Percentiles rank a stretch among this genome's conserved stretches.
Conservation (phyloP, 1,140 invertebrate genomes). For the Eriosoma lanigerum region DNA sequence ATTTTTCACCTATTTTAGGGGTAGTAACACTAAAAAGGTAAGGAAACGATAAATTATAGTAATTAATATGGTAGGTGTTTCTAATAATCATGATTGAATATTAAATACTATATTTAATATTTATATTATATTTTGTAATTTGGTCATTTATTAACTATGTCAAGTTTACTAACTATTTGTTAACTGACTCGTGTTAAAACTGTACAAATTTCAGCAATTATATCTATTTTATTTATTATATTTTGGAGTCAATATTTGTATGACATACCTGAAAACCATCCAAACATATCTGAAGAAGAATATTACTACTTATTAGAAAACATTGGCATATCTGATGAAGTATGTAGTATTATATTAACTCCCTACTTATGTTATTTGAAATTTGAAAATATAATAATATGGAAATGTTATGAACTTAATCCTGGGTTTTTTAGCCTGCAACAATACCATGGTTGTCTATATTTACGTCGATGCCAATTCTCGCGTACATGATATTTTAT, state of each 20-base stretch:
- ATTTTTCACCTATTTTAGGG: too few species aligned
- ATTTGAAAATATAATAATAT: not conserved
- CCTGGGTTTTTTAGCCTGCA: not conserved
- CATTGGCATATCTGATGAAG: not conserved
- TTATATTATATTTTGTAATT: too few species aligned
- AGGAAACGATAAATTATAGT: too few species aligned
- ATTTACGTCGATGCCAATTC: constrained; percentile 33
- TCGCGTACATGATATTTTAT: constrained; percentile 6
- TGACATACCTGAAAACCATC: constrained; percentile 32
- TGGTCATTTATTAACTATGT: not conserved
- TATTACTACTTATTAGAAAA: constrained; percentile 30
- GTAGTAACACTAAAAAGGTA: too few species aligned
- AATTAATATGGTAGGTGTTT: too few species aligned
- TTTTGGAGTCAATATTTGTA: constrained; percentile 23
- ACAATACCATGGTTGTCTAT: constrained; percentile 32
- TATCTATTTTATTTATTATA: not conserved
- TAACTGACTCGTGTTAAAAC: not conserved
- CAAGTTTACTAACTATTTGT: not conserved
- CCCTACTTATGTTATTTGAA: too few species aligned
- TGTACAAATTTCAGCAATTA: not conserved
- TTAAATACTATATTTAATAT: too few species aligned
- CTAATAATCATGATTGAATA: too few species aligned
- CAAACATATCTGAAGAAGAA: constrained; percentile 41
- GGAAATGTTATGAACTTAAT: not conserved
- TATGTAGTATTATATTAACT: not conserved